phyloP scores from a whole-genome alignment of 2,113 vertebrate genomes.

The Gymnobelideus leadbeateri region DNA sequence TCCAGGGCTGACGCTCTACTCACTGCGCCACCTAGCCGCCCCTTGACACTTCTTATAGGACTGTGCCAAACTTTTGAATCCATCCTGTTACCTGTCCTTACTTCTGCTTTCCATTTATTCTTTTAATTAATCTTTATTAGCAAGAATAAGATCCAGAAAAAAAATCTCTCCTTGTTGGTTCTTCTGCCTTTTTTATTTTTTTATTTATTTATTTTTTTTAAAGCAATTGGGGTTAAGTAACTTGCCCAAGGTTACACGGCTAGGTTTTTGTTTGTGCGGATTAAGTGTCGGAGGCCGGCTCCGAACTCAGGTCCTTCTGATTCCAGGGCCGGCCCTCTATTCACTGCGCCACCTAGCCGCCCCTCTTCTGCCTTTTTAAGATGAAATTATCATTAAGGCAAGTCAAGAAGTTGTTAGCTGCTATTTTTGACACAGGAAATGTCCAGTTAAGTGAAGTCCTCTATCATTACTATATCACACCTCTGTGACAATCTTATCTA shows the following conservation, averaged over 20 bases:
- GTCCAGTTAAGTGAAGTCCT: not conserved
- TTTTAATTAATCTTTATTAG: not conserved
- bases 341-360: no score
- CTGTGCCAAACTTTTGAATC: not conserved
- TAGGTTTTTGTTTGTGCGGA: no score
- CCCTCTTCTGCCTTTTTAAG: not conserved
- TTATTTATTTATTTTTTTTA: no score
- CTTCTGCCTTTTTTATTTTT: not conserved
- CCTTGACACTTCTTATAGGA: not conserved
- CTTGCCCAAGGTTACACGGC: no score
- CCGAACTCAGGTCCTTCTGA: no score
- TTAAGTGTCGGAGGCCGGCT: no score
- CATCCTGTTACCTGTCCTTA: not conserved
- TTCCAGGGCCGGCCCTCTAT: no score
- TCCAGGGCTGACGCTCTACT: no score
- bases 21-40: no score
- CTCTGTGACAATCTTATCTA: not conserved
- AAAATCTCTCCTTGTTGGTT: not conserved
- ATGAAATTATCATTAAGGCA: not conserved
- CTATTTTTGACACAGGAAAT: not conserved
- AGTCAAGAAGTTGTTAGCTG: not conserved
- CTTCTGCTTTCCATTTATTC: not conserved
- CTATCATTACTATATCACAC: not conserved
- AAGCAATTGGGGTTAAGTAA: no score
- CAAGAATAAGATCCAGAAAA: not conserved